Base-by-base conservation (phyloP, 2,888 invertebrate species). In the Caenorhabditis zanzibari region DNA sequence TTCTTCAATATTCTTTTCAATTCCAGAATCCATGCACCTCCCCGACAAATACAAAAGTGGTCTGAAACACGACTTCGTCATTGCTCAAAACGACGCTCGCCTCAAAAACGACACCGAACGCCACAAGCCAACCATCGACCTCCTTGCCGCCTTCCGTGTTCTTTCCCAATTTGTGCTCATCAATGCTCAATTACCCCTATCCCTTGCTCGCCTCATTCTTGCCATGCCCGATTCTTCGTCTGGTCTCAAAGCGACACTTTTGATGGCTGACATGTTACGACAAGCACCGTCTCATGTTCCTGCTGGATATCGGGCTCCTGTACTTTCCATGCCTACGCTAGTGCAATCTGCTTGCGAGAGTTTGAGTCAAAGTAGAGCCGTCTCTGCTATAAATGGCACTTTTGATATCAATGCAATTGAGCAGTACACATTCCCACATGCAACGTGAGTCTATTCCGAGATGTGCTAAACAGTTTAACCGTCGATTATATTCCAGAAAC, bases 51-150 rank as follows among this genome's bases (percentile, higher is more conserved):
- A 68, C 56, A 66, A 64, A 44, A 82, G 85, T 59, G 86, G 85
- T 6, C 61, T 92, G 35, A 86, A 89, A 63, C 87, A 89, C 35
- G 90, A 92, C 28, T 92, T 92, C 71, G 90, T 92, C 7, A 82
- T 92, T 54, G 91, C 88, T 26, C 88, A 88, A 38, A 82, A 74
- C 14, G 89, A 88, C 19, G 72, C 79, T 6, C 22, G 84, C 7
- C 19, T 86, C 24, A 76, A 87, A 49, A 77, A 85, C 52, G 83
- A 85, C 49, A 77, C 84, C 22, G 88, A 82, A 28, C 63, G 73
- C 0, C 56, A 38, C 14, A 68, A 69, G 44, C 82, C 77, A 5
- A 73, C 73, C 1, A 56, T 90, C 32, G 91, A 91, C 64, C 76
- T 90, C 16, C 82, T 91, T 10, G 79, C 81, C 12, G 88, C 89